Evolutionary conservation across 2,888 invertebrate species (phyloP).

Genomic region (Periphyllus acericola): DNA sequence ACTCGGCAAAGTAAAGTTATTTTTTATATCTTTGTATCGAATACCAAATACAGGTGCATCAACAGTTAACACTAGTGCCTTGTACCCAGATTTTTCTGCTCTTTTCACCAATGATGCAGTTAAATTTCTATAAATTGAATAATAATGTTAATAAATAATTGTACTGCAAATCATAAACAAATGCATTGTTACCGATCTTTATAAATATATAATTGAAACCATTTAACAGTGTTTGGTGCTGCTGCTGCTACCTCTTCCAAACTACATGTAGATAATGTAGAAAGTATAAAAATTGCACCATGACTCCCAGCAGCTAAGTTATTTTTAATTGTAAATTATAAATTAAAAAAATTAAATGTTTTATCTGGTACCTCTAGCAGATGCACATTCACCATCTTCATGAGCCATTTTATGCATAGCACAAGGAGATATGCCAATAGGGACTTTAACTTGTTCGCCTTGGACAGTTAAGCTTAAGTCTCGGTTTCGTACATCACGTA

Average conservation of each 20-base stretch:
- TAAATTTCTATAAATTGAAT: slow-evolving; percentile 70
- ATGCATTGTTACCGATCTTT: slow-evolving; percentile 74
- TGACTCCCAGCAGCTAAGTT: slow-evolving; percentile 79
- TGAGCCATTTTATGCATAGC: slow-evolving; percentile 94
- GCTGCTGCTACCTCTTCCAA: slow-evolving; percentile 86
- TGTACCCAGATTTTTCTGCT: slow-evolving; percentile 86
- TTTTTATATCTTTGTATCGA: slow-evolving; percentile 82
- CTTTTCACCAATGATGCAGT: slow-evolving; percentile 78
- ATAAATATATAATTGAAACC: slow-evolving; percentile 94
- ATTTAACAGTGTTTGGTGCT: slow-evolving; percentile 80
- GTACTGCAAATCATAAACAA: not conserved
- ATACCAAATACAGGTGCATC: slow-evolving; percentile 90
- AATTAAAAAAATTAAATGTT: not conserved
- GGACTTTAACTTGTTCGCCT: slow-evolving; percentile 76
- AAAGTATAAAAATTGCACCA: slow-evolving; percentile 82
- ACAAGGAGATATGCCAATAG: slow-evolving; percentile 85
- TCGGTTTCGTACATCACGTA: slow-evolving; percentile 78
- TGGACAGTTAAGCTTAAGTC: slow-evolving; percentile 74
- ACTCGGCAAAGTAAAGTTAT: slow-evolving; percentile 83
- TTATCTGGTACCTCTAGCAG: slow-evolving; percentile 74
- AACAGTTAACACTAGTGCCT: slow-evolving; percentile 86
- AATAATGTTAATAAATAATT: not conserved
- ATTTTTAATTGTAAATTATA: not conserved
- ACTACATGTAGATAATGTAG: slow-evolving; percentile 86
- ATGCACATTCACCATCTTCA: slow-evolving; percentile 87